Evolutionary conservation across 2,888 invertebrate species (phyloP), one percentile per base, ranked within the genome.

Genomic region (Sycophila texana): DNA sequence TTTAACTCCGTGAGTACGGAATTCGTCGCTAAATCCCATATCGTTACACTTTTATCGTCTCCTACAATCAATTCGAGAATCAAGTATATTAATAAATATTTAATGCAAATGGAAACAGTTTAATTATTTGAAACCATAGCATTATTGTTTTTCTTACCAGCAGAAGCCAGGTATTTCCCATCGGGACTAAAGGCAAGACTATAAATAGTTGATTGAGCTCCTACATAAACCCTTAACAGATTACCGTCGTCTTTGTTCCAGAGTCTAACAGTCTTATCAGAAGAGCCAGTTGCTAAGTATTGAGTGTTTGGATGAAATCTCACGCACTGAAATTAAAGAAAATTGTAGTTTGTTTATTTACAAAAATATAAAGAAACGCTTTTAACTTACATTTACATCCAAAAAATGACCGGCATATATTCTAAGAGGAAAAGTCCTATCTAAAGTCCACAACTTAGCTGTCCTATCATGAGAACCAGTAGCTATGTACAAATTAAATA

Each of bases 291-390:
- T 55, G 97, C 97, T 83, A 98, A 88, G 89, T 98, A 98, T 85
- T 95, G 94, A 84, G 96, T 95, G 91, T 98, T 98, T 0, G 98
- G 97, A 91, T 98, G 98, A 91, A 98, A 98, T 86, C 95, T 94
- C n/a, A 96, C 93, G 88, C 95, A 94, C 95, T 95, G 89, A 61
- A 86, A 84, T 70, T 47, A 20, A 1, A 73, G 7, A 65, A 47
- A 22, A 72, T 39, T 26, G 14, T n/a, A 16, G 22, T 66, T 22
- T 30, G 30, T 30, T 65, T 39, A 63, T n/a, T 63, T 22, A 1
- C 20, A 72, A 71, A 70, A 47, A 53, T 14, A 51, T 0, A 22
- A 51, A 26, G 1, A 3, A 4, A 5, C 5, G 18, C 10, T 58
- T 18, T 51, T 30, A 55, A 72, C 76, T 81, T 72, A 97, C 96